Evolutionary conservation across 2,113 vertebrate genomes (phyloP).

Genomic region (Haliaeetus leucogaster): DNA sequence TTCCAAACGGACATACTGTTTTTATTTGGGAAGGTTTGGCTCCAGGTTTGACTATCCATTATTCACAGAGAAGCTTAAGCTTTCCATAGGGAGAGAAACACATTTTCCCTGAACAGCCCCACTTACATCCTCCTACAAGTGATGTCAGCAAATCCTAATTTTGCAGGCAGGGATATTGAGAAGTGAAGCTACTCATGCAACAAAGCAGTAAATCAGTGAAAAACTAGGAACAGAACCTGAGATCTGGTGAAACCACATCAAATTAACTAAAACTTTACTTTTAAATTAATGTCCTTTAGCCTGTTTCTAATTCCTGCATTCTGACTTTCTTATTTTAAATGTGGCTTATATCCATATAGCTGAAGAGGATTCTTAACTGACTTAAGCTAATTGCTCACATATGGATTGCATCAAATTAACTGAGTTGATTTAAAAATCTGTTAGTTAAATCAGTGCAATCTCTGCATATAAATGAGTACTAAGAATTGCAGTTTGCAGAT

Average conservation of each 20-base stretch:
- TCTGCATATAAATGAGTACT: slow-evolving; percentile 27
- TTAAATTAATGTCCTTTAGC: slow-evolving; percentile 10
- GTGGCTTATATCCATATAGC: background rate
- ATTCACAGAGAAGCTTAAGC: background rate
- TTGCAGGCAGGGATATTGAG: background rate
- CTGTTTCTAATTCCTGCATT: background rate
- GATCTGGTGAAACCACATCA: background rate
- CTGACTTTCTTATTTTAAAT: background rate
- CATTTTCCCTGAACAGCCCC: background rate
- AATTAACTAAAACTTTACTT: slow-evolving; percentile 14
- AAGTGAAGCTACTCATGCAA: background rate
- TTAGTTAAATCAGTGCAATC: slow-evolving; percentile 15
- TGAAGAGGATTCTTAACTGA: slow-evolving; percentile 36
- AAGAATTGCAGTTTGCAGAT: slow-evolving; percentile 7
- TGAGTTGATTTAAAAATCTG: slow-evolving; percentile 45
- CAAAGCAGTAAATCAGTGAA: background rate
- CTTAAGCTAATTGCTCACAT: slow-evolving; percentile 55
- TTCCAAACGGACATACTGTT: background rate
- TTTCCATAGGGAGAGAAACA: background rate
- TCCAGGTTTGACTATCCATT: background rate
- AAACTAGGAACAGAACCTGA: background rate
- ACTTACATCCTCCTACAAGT: background rate
- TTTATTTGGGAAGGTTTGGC: background rate
- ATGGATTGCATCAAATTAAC: slow-evolving; percentile 28
- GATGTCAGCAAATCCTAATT: slow-evolving; percentile 1